Base-by-base conservation (phyloP, 2,888 invertebrate species). In the Acleris laterana region DNA sequence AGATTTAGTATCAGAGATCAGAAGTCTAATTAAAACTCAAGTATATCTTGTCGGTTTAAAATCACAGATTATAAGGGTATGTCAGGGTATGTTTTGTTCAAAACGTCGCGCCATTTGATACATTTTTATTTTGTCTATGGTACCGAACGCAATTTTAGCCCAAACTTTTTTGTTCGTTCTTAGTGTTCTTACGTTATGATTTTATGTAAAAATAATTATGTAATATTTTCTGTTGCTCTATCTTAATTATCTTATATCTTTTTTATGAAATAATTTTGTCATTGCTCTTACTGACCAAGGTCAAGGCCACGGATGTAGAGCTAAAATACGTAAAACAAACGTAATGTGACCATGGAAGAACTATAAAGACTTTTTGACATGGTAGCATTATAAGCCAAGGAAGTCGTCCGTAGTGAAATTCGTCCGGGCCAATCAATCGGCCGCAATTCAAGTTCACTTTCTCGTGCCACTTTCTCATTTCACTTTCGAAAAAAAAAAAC, bases 371-470 rank as follows among this genome's bases (percentile, higher is more conserved):
- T 46, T 73, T 77, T 68, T 67, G 74, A 78, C 75, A 78, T 78
- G 68, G 75, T 70, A 69, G 80, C n/a, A 73, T 25, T 76, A 38
- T 69, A 75, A 53, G 68, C 60, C 71, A 69, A 69, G 74, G 77
- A 82, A 75, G 71, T 72, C 73, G 74, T 82, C 77, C 82, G 80
- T 81, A 81, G 80, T 88, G 87, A 88, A 87, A 83, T 87, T 87
- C 84, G 87, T 85, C 60, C 62, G 69, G 56, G 60, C 52, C 75
- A 82, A 82, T 81, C 79, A 81, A 77, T 77, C 83, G 83, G 82
- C 85, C 84, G 88, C 85, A 86, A 86, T 85, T 87, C 74, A 76
- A 76, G 77, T 78, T 77, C 86, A 85, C 88, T 88, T 88, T 88
- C 87, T 80, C 76, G 77, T 74, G 78, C 81, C 77, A 84, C 88